Base-by-base conservation (phyloP, 2,113 vertebrate genomes). In the Gadus macrocephalus region DNA sequence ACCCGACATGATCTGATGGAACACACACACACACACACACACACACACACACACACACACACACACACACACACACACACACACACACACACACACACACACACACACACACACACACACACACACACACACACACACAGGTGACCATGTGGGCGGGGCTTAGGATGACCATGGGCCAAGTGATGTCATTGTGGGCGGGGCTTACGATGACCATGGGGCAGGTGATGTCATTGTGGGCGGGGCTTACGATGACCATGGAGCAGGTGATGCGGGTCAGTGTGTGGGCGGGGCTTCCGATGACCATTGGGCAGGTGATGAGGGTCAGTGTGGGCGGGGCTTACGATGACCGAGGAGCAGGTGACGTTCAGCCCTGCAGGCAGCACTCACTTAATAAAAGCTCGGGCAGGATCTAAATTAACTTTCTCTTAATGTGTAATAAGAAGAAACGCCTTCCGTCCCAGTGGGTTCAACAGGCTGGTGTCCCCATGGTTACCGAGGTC, bases 171-270 rank as follows among this genome's bases (percentile, higher is more conserved):
- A n/a, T n/a, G n/a, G n/a, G n/a, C n/a, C n/a, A n/a, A n/a, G n/a
- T n/a, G n/a, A n/a, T n/a, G n/a, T n/a, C n/a, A n/a, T n/a, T 4
- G 56, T 1, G 16, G 5, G 6, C 2, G 9, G 20, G 22, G 84
- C 97, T 95, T 86, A 98, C 96, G 1, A 98, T 96, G 78, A 93
- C 2, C 0, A 96, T 86, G 0, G 94, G 95, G 90, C 93, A 92
- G 65, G 87, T 86, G 85, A 96, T 95, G 87, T n/a, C n/a, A n/a
- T 3, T 4, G 56, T 1, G 16, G 5, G 6, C 2, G 9, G 20
- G 22, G 84, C 97, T 95, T 86, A 98, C 96, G 1, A 98, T 96
- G 78, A 93, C 2, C 0, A 96, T 86, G 0, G 94, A 95, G 90
- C 93, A 92, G 65, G 87, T 86, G 85, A 96, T 95, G 87, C 1